Evolutionary conservation across 2,113 vertebrate genomes (phyloP).

Genomic region (Oceanites oceanicus): DNA sequence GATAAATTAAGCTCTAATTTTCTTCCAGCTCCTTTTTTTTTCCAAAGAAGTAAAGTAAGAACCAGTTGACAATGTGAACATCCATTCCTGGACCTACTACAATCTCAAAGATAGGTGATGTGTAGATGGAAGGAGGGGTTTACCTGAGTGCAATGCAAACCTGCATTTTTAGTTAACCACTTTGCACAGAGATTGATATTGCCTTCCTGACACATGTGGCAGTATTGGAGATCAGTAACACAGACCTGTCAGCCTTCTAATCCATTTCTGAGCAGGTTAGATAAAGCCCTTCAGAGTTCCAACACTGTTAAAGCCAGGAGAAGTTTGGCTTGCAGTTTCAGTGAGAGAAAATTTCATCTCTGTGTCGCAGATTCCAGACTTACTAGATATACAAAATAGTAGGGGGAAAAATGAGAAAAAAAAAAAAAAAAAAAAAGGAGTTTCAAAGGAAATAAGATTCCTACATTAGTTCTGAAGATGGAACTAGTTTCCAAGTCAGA

Average conservation of each 20-base stretch:
- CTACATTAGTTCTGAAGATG: neutral
- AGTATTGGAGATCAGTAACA: neutral
- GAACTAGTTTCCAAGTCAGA: neutral
- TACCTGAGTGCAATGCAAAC: neutral
- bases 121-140: neutral
- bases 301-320: neutral
- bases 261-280: neutral
- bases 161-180: neutral
- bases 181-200: neutral
- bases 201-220: neutral
- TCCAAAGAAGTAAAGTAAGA: neutral
- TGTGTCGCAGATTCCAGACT: neutral
- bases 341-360: neutral
- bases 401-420: rapidly evolving
- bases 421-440: too few species aligned
- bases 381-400: neutral
- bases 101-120: neutral
- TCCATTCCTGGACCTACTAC: neutral
- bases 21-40: neutral
- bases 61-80: neutral
- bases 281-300: neutral
- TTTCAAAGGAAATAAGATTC: neutral
- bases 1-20: neutral
- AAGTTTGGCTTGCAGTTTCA: neutral
- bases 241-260: neutral